Conservation (phyloP, 2,113 vertebrate species). For the Cynopterus brachyotis region DNA sequence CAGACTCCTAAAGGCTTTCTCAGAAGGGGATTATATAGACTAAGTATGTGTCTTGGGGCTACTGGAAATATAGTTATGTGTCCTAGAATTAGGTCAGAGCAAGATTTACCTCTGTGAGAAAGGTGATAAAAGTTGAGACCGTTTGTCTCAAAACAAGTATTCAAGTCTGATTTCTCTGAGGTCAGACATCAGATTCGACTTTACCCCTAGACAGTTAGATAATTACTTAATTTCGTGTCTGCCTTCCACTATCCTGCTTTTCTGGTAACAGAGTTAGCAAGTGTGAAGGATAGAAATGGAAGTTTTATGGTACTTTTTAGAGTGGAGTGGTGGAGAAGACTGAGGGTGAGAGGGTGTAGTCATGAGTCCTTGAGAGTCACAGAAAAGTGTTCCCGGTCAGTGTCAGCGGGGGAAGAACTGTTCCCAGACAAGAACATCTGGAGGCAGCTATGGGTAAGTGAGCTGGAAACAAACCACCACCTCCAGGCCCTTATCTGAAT, state of each 20-base stretch:
- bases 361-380: background rate
- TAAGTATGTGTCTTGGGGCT: background rate
- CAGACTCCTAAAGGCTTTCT: background rate
- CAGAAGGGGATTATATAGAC: background rate
- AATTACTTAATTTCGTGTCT: background rate
- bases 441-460: background rate
- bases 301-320: background rate
- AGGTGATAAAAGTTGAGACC: background rate
- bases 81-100: background rate
- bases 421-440: fast-evolving
- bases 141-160: background rate
- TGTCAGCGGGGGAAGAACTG: background rate
- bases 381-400: background rate
- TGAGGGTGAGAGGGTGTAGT: background rate
- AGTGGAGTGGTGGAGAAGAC: background rate
- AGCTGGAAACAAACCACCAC: background rate
- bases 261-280: background rate
- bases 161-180: background rate
- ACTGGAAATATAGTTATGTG: background rate
- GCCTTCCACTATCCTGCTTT: background rate
- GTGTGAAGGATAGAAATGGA: background rate
- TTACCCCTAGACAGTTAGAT: background rate
- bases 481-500: background rate
- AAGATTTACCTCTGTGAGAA: background rate
- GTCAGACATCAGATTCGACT: background rate